Percentiles rank a stretch among this genome's conserved stretches.
Evolutionary conservation across 2,888 invertebrate genomes (phyloP).

Genomic region (Crocallis elinguaria): DNA sequence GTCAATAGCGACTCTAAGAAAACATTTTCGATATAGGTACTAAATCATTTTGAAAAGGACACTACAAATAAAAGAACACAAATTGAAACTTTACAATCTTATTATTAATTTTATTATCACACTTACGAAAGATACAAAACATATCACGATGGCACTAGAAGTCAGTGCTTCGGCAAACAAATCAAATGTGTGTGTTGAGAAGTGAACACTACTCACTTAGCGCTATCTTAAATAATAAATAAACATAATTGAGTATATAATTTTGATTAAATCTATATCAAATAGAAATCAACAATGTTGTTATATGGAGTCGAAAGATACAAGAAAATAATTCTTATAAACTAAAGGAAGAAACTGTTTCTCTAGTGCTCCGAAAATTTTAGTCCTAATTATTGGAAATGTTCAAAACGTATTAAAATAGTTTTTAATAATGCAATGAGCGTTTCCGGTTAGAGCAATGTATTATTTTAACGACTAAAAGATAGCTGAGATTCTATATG

Average conservation of each 20-base stretch:
- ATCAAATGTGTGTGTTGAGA: slow-evolving; percentile 45
- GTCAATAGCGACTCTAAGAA: too few relatives aligned
- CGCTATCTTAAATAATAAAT: slow-evolving; percentile 46
- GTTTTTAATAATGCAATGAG: too few relatives aligned
- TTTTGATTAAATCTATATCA: not conserved
- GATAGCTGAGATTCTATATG: not conserved
- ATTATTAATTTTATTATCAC: slow-evolving; percentile 81
- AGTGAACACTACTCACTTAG: slow-evolving; percentile 26
- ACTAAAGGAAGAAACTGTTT: too few relatives aligned
- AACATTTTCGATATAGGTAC: too few relatives aligned
- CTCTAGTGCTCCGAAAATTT: too few relatives aligned
- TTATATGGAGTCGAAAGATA: not conserved
- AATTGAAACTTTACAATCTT: slow-evolving; percentile 58
- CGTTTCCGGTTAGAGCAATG: too few relatives aligned
- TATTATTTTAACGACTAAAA: too few relatives aligned
- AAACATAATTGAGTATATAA: slow-evolving; percentile 44
- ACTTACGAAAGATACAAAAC: slow-evolving; percentile 83
- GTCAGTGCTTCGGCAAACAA: slow-evolving; percentile 79
- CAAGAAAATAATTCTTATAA: not conserved
- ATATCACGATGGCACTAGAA: slow-evolving; percentile 84
- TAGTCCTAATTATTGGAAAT: too few relatives aligned
- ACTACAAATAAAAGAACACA: slow-evolving; percentile 45
- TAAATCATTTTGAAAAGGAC: too few relatives aligned
- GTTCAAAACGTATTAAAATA: too few relatives aligned
- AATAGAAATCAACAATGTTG: not conserved